Evolutionary conservation across 2,113 vertebrate genomes (phyloP).

Genomic region (Elephantulus edwardii): DNA sequence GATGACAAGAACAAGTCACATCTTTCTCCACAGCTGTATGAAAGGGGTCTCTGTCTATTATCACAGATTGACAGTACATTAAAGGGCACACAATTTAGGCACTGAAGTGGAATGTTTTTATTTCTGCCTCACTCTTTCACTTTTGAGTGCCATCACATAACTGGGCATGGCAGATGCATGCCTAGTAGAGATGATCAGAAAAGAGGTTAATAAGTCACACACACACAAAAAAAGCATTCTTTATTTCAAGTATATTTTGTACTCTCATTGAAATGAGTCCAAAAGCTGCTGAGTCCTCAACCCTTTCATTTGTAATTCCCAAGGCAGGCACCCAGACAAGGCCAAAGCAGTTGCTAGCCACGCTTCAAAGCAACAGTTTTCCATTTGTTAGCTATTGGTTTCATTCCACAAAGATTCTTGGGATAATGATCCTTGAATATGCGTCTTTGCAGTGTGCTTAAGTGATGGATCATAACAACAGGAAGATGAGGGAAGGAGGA

Average conservation of each 20-base stretch:
- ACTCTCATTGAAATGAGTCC: constrained; percentile 45
- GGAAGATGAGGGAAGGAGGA: not conserved
- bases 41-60: constrained; percentile 55
- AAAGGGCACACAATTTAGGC: constrained; percentile 41
- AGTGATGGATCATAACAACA: not conserved
- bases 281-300: constrained; percentile 32
- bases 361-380: not conserved
- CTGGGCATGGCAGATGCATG: constrained; percentile 57
- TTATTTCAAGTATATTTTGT: constrained; percentile 53
- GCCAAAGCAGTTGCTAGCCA: not conserved
- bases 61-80: constrained; percentile 70
- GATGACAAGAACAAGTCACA: constrained; percentile 56
- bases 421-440: not conserved
- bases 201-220: constrained; percentile 62
- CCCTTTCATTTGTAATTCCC: constrained; percentile 40
- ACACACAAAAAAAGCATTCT: constrained; percentile 70
- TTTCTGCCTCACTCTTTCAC: constrained; percentile 41
- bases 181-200: constrained; percentile 55
- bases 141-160: constrained; percentile 54
- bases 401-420: not conserved
- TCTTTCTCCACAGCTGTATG: constrained; percentile 57
- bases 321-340: constrained; percentile 30
- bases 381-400: not conserved
- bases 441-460: rapidly evolving
- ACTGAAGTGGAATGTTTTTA: constrained; percentile 51